A percentile compares a stretch with the other conserved stretches of the same genome.
Evolutionary conservation across 1,140 invertebrate species (phyloP).

Genomic region (Myzus persicae): DNA sequence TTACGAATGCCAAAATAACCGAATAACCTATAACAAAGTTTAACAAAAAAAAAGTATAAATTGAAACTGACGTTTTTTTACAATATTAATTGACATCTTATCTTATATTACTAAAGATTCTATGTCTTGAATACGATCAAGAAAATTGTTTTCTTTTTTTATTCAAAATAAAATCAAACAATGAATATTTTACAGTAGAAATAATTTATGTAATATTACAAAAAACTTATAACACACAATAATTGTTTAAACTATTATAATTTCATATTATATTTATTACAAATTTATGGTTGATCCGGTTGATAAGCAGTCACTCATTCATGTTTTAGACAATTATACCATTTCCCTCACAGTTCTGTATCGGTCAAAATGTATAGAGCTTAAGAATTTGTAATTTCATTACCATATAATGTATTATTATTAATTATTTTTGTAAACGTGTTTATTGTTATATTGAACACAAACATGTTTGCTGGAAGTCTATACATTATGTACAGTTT

Average conservation of each 20-base stretch:
- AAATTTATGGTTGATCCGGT: no score
- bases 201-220: no score
- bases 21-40: no score
- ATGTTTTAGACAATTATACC: no score
- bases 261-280: no score
- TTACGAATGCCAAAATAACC: neutral
- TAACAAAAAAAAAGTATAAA: neutral
- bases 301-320: no score
- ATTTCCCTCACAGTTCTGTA: no score
- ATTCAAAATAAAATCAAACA: neutral
- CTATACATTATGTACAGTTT: neutral
- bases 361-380: no score
- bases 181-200: neutral
- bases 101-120: neutral
- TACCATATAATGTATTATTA: neutral
- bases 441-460: conserved; percentile 12
- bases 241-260: no score
- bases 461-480: neutral
- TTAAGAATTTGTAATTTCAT: no score
- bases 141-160: neutral
- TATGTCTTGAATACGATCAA: neutral
- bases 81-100: neutral
- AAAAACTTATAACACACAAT: no score
- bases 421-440: neutral
- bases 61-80: neutral